Evolutionary conservation across 2,888 invertebrate species (phyloP).

Genomic region (Polylopha cassiicola): DNA sequence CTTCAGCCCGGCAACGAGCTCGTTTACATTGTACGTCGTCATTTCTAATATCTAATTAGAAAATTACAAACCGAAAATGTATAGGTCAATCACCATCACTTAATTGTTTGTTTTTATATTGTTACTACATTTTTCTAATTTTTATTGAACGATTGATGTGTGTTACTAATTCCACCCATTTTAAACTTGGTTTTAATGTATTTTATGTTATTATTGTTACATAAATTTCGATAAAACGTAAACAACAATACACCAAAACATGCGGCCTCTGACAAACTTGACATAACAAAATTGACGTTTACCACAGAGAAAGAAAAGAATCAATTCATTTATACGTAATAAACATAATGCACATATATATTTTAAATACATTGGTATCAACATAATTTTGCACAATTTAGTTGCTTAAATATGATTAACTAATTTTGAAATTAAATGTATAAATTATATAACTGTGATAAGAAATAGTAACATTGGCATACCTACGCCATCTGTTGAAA

Average conservation of each 20-base stretch:
- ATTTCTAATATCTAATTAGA: slow-evolving; percentile 31
- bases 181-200: background rate
- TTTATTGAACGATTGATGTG: no score
- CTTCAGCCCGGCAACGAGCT: slow-evolving; percentile 90
- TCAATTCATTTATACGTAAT: no score
- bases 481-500: slow-evolving; percentile 14
- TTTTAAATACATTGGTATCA: background rate
- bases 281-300: slow-evolving; percentile 20
- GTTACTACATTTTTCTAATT: slow-evolving; percentile 1
- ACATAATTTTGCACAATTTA: no score
- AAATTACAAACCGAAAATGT: slow-evolving; percentile 3
- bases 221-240: slow-evolving; percentile 37
- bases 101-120: slow-evolving; percentile 4
- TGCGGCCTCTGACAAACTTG: slow-evolving; percentile 47
- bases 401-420: no score
- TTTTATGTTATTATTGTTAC: slow-evolving; percentile 1
- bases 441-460: no score
- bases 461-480: no score
- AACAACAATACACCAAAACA: slow-evolving; percentile 48
- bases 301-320: background rate
- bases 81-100: background rate
- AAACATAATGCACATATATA: no score
- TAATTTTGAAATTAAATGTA: no score
- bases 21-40: slow-evolving; percentile 77
- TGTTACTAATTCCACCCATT: no score